Conservation (phyloP, 2,113 vertebrate species). For the Melanocharis versteri region DNA sequence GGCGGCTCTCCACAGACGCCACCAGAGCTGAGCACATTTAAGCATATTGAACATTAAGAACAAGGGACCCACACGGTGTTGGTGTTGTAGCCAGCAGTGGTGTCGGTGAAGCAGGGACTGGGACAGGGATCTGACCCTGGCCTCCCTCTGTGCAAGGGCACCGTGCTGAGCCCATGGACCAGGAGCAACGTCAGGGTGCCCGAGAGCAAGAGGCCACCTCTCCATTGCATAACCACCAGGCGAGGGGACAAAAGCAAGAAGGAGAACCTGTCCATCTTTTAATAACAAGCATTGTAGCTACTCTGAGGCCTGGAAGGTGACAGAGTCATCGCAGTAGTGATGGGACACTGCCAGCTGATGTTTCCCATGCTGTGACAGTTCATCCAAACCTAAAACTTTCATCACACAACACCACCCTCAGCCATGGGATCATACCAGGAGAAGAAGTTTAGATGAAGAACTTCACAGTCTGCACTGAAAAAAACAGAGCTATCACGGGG, state of each 20-base stretch:
- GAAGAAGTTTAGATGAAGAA: not conserved
- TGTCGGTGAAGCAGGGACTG: not conserved
- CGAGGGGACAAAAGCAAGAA: not conserved
- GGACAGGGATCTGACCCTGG: not conserved
- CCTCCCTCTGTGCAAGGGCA: not conserved
- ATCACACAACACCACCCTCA: not conserved
- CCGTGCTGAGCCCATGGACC: accelerated
- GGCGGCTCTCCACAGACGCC: not conserved
- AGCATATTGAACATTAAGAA: not conserved
- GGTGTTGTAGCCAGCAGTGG: not conserved
- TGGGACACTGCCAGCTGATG: accelerated
- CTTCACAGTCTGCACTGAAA: not conserved
- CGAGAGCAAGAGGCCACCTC: accelerated
- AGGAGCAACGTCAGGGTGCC: not conserved
- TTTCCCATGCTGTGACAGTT: not conserved
- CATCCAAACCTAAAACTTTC: not conserved
- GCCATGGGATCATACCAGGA: not conserved
- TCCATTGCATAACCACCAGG: not conserved
- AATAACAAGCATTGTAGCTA: not conserved
- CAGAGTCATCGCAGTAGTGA: accelerated
- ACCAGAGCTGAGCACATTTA: not conserved
- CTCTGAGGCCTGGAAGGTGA: not conserved
- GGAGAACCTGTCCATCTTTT: not conserved
- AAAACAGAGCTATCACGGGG: not conserved
- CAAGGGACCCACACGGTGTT: accelerated